Percentiles rank a stretch among this genome's conserved stretches.
phyloP scores from a whole-genome alignment of 2,888 invertebrate genomes.

The Dichetophora obliterata region DNA sequence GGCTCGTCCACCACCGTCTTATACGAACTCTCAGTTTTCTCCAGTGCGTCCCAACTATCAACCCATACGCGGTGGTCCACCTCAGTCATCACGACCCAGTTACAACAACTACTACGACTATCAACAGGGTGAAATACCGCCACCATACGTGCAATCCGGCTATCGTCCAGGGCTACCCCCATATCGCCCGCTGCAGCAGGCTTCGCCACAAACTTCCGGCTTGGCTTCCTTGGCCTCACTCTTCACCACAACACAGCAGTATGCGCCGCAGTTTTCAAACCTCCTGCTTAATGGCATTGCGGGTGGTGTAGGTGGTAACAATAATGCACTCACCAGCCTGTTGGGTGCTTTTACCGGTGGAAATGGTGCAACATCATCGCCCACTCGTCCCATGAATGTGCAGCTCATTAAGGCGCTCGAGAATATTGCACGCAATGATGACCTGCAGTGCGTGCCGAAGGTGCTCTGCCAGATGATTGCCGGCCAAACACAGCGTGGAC shows the following conservation, averaged over 20 bases:
- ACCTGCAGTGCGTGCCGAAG: conserved; percentile 83
- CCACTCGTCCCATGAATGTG: conserved; percentile 60
- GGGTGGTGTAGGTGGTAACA: conserved; percentile 44
- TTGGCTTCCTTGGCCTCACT: conserved; percentile 61
- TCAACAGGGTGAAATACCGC: conserved; percentile 36
- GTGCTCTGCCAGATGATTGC: conserved; percentile 83
- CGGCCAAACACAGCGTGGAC: conserved; percentile 68
- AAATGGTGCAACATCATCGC: conserved; percentile 25
- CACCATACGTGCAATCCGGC: conserved; percentile 23
- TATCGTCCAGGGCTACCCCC: conserved; percentile 53
- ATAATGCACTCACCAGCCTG: conserved; percentile 61
- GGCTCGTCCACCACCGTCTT: conserved; percentile 46
- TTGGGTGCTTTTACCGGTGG: conserved; percentile 61
- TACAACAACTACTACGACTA: conserved; percentile 14
- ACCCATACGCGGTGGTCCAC: conserved; percentile 33
- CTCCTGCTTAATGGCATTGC: conserved; percentile 57
- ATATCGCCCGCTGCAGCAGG: conserved; percentile 50
- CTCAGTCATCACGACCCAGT: conserved; percentile 8
- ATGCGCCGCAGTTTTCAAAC: conserved; percentile 68
- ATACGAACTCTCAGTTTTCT: conserved; percentile 46
- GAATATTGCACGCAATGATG: conserved; percentile 79
- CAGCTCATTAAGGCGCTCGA: conserved; percentile 71
- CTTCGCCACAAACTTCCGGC: conserved; percentile 42
- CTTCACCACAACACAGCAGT: conserved; percentile 58
- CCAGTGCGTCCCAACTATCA: conserved; percentile 36